phyloP scores from a whole-genome alignment of 2,797 vertebrate genomes.

The Notolabrus celidotus region DNA sequence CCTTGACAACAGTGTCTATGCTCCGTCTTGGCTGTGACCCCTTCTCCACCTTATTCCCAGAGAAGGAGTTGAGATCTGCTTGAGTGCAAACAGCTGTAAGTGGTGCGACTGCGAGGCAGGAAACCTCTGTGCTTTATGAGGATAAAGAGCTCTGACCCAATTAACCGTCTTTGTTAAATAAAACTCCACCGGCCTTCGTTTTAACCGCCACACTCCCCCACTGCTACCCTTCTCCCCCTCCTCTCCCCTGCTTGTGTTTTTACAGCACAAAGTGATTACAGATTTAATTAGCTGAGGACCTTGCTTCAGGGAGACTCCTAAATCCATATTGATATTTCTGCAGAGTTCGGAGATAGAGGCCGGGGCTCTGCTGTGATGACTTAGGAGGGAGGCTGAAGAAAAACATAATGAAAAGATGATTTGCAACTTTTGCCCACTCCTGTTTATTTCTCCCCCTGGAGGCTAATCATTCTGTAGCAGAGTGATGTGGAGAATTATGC shows the following conservation, averaged over 20 bases:
- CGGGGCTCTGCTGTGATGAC: conserved; percentile 53
- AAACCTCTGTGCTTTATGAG: conserved; percentile 55
- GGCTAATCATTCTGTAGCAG: conserved; percentile 64
- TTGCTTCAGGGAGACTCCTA: conserved; percentile 80
- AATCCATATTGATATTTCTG: conserved; percentile 83
- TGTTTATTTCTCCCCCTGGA: conserved; percentile 66
- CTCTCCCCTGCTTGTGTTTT: conserved; percentile 73
- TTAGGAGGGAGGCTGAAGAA: conserved; percentile 45
- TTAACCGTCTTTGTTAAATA: conserved; percentile 81
- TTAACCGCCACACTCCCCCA: conserved; percentile 48
- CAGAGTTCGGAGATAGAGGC: conserved; percentile 59
- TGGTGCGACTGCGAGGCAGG: conserved; percentile 27
- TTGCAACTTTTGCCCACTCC: conserved; percentile 65
- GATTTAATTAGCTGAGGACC: conserved; percentile 83
- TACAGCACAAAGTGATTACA: conserved; percentile 82
- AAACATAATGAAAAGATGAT: conserved; percentile 71
- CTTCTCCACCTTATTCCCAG: not conserved
- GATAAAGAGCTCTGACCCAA: conserved; percentile 77
- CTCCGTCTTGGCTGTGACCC: not conserved
- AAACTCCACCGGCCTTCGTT: conserved; percentile 69
- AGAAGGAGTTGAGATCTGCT: conserved; percentile 8
- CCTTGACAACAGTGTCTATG: conserved; percentile 33
- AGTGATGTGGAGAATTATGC: conserved; percentile 62
- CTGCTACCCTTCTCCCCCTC: not conserved
- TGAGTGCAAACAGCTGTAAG: conserved; percentile 49